Base-by-base conservation (phyloP, 1,140 invertebrate species). In the Bombus terrestris region DNA sequence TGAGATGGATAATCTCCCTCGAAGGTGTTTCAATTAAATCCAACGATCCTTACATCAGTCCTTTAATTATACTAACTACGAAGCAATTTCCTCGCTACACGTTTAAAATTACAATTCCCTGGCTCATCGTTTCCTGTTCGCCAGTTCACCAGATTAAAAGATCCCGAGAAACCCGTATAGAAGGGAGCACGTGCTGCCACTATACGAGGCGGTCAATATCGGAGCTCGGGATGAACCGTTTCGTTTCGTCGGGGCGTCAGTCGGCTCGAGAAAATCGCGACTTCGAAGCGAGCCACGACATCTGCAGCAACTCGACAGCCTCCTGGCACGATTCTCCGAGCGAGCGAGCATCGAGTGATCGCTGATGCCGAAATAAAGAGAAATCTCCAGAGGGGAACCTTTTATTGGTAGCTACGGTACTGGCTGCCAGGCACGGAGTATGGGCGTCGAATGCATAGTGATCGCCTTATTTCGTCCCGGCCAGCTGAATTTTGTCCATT, bases 401-500 rank as follows among this genome's bases (percentile, higher is more conserved):
- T 80, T 89, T 89, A 88, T 89, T 89, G 79, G 73, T 37, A 85
- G 68, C 37, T 59, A 53, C 78, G 57, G 69, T 37, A 43, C 28
- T 69, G 57, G 77, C 83, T 47, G 57, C 73, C 79, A 25, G 64
- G 5, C 74, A 79, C 39, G 68, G 53, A 69, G 64, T 59, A 59
- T 59, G 71, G 43, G 64, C 82, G 75, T 85, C 82, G 86, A 90
- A 90, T 90, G 92, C 91, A 92, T 90, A 91, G 89, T 88, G 88
- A 92, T 92, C 85, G 85, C 89, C 88, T 91, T 89, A 91, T 91
- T 92, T 91, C 82, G 73, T 28, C 18, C 35, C 59, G 53, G n/a
- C 47, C 57, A 71, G n/a, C 77, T 80, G 53, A 77, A 83, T 68
- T 75, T 78, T 75, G 68, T 90, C 79, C 83, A 86, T 90, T 90